Conservation (phyloP, 2,113 vertebrate genomes). For the Notechis scutatus region DNA sequence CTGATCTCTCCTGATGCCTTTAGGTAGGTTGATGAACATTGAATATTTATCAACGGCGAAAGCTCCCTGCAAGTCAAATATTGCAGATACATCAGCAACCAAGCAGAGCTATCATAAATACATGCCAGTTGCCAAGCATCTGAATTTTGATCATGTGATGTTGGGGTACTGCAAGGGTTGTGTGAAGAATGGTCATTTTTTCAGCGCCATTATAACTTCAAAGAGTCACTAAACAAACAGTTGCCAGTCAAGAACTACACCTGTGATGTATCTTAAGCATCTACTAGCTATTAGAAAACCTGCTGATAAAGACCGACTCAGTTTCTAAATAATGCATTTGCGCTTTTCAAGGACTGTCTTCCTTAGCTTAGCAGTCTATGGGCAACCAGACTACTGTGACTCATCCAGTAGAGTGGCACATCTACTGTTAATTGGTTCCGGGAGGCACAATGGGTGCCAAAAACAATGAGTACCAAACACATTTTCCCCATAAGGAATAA, state of each 20-base stretch:
- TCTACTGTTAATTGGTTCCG: not conserved
- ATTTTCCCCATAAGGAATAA: not conserved
- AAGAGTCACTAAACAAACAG: not conserved
- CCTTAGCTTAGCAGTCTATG: not conserved
- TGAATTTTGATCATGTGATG: too few species aligned
- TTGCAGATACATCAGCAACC: not conserved
- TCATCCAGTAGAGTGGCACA: not conserved
- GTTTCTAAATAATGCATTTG: not conserved
- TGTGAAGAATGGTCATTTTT: not conserved
- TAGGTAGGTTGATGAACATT: not conserved
- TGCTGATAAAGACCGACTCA: too few species aligned
- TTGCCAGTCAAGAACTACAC: not conserved
- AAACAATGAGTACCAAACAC: not conserved
- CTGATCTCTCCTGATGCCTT: not conserved
- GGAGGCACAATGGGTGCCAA: not conserved
- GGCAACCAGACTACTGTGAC: not conserved
- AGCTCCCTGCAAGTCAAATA: not conserved
- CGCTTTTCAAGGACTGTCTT: not conserved
- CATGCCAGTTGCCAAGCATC: too few species aligned
- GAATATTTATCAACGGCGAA: not conserved
- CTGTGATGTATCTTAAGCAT: not conserved
- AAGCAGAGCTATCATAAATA: not conserved
- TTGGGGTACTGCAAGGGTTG: too few species aligned
- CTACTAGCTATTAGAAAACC: not conserved
- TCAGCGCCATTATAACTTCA: not conserved